Conservation (phyloP, 2,113 vertebrate species). For the Rhodinocichla rosea region DNA sequence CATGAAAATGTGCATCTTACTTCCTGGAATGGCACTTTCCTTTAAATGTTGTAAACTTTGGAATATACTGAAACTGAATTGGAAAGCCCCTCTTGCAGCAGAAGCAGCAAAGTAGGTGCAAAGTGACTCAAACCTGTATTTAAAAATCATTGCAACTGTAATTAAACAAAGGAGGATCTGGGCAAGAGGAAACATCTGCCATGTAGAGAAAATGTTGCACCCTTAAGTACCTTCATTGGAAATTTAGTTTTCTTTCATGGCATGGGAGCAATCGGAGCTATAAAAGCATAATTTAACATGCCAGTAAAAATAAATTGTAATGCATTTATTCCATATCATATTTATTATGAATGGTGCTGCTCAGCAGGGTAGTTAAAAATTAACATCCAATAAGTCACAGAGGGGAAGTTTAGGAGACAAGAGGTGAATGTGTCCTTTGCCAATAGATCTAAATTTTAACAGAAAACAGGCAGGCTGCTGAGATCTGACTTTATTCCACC, state of each 20-base stretch:
- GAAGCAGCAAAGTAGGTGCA: background rate
- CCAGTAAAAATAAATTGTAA: slow-evolving; percentile 49
- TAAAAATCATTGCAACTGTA: background rate
- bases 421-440: slow-evolving; percentile 19
- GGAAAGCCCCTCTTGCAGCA: background rate
- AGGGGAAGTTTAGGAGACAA: slow-evolving; percentile 26
- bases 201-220: background rate
- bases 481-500: background rate
- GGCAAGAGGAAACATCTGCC: background rate
- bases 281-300: slow-evolving; percentile 38
- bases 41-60: background rate
- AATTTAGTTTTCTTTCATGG: slow-evolving; percentile 22
- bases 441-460: background rate
- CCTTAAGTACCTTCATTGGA: background rate
- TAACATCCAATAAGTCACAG: slow-evolving; percentile 24
- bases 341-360: slow-evolving; percentile 45
- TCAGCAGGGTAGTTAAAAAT: slow-evolving; percentile 44
- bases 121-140: background rate
- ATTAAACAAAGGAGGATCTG: background rate
- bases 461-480: background rate
- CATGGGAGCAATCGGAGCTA: background rate
- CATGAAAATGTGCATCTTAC: background rate
- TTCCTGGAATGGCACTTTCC: background rate
- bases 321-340: slow-evolving; percentile 42
- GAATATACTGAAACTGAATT: background rate